Conservation (phyloP, 2,797 vertebrate species). For the Threskiornis aethiopicus region DNA sequence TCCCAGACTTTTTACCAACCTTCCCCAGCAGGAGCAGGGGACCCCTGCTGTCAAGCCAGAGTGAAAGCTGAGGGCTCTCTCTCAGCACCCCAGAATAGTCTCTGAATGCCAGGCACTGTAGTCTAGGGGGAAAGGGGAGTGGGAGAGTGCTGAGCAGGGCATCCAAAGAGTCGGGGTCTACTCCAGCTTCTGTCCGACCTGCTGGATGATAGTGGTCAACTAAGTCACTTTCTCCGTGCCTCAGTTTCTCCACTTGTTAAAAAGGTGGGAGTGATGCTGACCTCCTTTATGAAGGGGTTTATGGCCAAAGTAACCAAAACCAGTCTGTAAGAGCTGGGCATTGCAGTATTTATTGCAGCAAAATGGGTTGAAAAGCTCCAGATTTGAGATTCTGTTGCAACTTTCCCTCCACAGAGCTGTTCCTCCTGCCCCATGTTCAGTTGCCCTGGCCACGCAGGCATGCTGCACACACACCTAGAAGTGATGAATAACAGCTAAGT, state of each 20-base stretch:
- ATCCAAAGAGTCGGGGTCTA: background rate
- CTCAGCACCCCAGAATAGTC: background rate
- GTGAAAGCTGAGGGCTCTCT: background rate
- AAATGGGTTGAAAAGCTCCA: background rate
- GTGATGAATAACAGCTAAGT: background rate
- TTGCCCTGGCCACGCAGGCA: fast-evolving
- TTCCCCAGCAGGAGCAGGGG: background rate
- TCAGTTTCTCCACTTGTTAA: background rate
- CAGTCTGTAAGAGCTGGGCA: background rate
- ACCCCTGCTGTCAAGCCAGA: background rate
- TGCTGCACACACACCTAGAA: background rate
- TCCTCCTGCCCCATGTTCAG: background rate
- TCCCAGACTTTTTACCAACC: background rate
- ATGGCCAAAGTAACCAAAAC: background rate
- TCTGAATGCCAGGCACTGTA: background rate
- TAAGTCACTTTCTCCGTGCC: background rate
- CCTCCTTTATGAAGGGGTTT: background rate
- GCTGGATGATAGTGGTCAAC: background rate
- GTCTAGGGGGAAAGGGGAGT: background rate
- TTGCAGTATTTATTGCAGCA: background rate
- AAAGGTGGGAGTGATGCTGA: background rate
- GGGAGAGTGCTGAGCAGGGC: background rate
- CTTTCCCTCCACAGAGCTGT: background rate
- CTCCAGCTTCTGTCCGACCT: background rate
- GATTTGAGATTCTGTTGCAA: background rate